Conservation (phyloP, 2,797 vertebrate species). For the Tinamus major region DNA sequence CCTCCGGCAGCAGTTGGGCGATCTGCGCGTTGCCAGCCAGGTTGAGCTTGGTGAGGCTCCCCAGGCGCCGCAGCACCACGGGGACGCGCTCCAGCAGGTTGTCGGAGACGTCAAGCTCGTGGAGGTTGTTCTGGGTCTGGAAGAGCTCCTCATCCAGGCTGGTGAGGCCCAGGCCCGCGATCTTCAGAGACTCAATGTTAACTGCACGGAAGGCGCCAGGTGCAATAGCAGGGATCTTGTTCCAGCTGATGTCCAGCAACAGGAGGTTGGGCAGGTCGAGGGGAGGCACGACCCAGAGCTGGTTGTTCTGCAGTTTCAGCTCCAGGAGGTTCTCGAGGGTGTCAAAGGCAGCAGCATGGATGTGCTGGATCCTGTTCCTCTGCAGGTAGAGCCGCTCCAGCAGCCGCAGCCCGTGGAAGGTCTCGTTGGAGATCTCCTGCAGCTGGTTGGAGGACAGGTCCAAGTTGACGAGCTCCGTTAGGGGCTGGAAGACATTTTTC, state of each 20-base stretch:
- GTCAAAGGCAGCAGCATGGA: conserved; percentile 89
- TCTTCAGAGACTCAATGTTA: conserved; percentile 89
- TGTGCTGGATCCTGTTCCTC: conserved; percentile 88
- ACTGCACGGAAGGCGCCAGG: conserved; percentile 80
- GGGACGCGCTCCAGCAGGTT: conserved; percentile 89
- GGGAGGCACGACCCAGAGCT: conserved; percentile 83
- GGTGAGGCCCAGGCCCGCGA: conserved; percentile 86
- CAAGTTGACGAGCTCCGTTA: conserved; percentile 89
- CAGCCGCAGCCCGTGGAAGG: conserved; percentile 88
- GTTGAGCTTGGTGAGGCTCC: conserved; percentile 88
- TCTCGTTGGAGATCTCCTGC: conserved; percentile 88
- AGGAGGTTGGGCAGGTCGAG: conserved; percentile 87
- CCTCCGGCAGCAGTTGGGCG: conserved; percentile 83
- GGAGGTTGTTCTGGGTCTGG: conserved; percentile 86
- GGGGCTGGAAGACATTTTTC: conserved; percentile 85
- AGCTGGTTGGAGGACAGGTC: conserved; percentile 92
- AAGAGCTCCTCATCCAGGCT: conserved; percentile 87
- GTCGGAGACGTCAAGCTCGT: conserved; percentile 90
- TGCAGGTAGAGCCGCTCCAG: conserved; percentile 94
- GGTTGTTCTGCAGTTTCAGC: conserved; percentile 92
- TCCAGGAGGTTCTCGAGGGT: conserved; percentile 89
- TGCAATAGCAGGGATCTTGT: conserved; percentile 82
- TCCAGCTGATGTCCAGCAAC: conserved; percentile 92
- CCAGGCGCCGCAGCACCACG: conserved; percentile 78
- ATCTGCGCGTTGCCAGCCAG: conserved; percentile 87